phyloP scores from a whole-genome alignment of 2,888 invertebrate genomes.

The Rotaria magnacalcarata region DNA sequence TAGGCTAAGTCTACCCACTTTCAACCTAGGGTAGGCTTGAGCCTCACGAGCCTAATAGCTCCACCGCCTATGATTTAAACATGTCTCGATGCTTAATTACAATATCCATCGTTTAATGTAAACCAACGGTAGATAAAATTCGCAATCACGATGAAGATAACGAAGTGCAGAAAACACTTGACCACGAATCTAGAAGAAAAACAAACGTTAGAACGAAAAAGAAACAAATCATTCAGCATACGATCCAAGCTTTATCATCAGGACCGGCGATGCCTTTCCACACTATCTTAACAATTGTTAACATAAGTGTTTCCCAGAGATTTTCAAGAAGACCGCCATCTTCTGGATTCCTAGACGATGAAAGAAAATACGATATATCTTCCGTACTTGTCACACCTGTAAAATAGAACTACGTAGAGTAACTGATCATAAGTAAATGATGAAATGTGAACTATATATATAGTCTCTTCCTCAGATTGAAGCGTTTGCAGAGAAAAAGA shows the following conservation, averaged over 20 bases:
- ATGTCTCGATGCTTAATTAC: conserved; percentile 66
- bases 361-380: not conserved
- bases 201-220: not conserved
- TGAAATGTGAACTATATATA: too few species aligned
- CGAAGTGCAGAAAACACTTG: conserved; percentile 66
- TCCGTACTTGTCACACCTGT: not conserved
- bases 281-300: conserved; percentile 64
- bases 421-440: not conserved
- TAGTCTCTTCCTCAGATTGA: too few species aligned
- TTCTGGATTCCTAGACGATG: not conserved
- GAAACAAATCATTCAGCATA: conserved; percentile 49
- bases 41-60: too few species aligned
- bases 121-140: conserved; percentile 63
- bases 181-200: conserved; percentile 56
- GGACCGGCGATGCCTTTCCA: conserved; percentile 66
- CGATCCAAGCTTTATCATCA: conserved; percentile 64
- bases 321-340: conserved; percentile 61
- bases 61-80: too few species aligned
- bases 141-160: conserved; percentile 64
- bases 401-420: not conserved
- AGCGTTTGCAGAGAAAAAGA: too few species aligned
- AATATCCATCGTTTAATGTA: conserved; percentile 64
- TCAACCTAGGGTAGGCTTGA: too few species aligned
- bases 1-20: too few species aligned
- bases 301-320: conserved; percentile 64